Conservation (phyloP, 2,113 vertebrate genomes). For the Rhagologus leucostigma region DNA sequence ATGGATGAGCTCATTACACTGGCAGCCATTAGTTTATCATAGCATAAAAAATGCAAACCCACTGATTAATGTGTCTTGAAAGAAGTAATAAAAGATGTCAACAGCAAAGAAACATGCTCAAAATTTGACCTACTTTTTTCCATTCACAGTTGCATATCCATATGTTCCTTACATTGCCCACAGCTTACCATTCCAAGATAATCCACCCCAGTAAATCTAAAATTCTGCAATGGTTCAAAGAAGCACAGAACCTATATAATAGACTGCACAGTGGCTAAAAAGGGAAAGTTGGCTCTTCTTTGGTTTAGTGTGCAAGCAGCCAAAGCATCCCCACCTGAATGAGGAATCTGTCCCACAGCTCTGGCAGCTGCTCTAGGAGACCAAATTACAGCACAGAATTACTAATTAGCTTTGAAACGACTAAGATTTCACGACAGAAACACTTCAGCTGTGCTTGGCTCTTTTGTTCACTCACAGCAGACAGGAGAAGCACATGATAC, state of each 20-base stretch:
- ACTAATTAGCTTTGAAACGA: background rate
- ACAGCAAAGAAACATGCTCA: background rate
- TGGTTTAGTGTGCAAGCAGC: background rate
- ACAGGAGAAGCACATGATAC: constrained; percentile 12
- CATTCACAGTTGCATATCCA: background rate
- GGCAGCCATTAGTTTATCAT: constrained; percentile 47
- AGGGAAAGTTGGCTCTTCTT: background rate
- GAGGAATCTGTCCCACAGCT: background rate
- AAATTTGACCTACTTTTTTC: background rate
- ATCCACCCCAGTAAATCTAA: background rate
- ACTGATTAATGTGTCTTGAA: constrained; percentile 43
- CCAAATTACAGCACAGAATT: background rate
- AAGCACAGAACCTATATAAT: background rate
- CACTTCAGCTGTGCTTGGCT: background rate
- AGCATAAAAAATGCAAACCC: constrained; percentile 50
- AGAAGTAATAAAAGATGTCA: constrained; percentile 3
- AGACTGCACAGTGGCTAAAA: background rate
- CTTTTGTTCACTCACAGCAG: background rate
- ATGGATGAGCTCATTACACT: constrained; percentile 49
- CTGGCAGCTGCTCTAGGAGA: background rate
- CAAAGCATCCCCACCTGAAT: background rate
- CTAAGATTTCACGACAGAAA: background rate
- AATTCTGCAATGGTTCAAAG: background rate
- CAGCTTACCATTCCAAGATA: background rate
- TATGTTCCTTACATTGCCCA: background rate